phyloP scores from a whole-genome alignment of 2,797 vertebrate species.

The Enteromius argenteus region DNA sequence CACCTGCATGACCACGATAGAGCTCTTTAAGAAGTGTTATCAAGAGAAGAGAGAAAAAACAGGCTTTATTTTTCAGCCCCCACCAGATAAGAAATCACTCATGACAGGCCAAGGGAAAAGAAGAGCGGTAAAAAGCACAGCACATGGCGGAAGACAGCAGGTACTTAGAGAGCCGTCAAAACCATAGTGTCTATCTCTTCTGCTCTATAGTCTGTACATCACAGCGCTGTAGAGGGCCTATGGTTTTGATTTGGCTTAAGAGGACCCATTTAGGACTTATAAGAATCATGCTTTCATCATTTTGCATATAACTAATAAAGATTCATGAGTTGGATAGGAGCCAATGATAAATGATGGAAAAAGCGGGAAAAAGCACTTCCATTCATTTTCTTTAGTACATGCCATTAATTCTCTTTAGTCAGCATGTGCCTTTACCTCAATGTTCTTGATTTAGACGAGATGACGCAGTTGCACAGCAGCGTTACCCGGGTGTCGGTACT shows the following conservation, averaged over 20 bases:
- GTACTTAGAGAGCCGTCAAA: conserved; percentile 71
- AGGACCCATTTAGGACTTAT: conserved; percentile 66
- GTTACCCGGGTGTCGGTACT: conserved; percentile 18
- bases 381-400: conserved; percentile 44
- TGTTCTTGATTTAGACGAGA: conserved; percentile 50
- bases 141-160: conserved; percentile 75
- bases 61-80: conserved; percentile 81
- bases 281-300: conserved; percentile 56
- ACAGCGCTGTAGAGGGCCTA: conserved; percentile 65
- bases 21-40: conserved; percentile 73
- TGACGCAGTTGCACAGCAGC: conserved; percentile 47
- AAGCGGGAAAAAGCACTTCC: conserved; percentile 11
- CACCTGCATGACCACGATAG: conserved; percentile 64
- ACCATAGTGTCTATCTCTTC: conserved; percentile 70
- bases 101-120: conserved; percentile 67
- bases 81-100: conserved; percentile 73
- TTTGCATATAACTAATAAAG: conserved; percentile 50
- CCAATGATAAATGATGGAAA: conserved; percentile 1
- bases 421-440: conserved; percentile 27
- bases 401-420: conserved; percentile 48
- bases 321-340: conserved; percentile 39
- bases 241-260: conserved; percentile 72
- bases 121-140: conserved; percentile 68
- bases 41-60: conserved; percentile 71
- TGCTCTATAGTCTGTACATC: conserved; percentile 67